phyloP scores from a whole-genome alignment of 23 tunicate genomes.

The Corella eumyota region DNA sequence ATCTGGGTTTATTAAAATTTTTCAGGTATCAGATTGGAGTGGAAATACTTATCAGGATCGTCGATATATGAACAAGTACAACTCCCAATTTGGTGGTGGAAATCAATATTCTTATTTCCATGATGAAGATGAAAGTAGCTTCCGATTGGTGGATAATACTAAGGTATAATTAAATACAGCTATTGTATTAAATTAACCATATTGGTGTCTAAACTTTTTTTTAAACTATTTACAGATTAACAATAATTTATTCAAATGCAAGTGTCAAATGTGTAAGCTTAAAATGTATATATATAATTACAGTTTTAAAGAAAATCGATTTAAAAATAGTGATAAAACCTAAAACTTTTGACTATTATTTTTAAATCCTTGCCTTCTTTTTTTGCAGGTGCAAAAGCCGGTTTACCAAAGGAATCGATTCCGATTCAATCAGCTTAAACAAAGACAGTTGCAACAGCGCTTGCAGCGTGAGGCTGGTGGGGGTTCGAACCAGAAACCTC shows the following conservation, averaged over 20 bases:
- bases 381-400: conserved; percentile 61
- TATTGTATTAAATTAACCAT: no score
- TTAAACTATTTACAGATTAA: background rate
- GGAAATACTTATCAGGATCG: conserved; percentile 97
- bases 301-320: no score
- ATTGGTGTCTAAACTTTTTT: background rate
- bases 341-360: background rate
- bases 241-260: background rate
- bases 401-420: conserved; percentile 77
- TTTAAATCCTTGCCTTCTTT: background rate
- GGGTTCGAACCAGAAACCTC: conserved; percentile 33
- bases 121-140: conserved; percentile 97
- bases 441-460: conserved; percentile 68
- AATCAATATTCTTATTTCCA: conserved; percentile 93
- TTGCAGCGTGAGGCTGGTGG: conserved; percentile 59
- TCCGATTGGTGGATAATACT: conserved; percentile 94
- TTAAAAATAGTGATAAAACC: no score
- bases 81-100: conserved; percentile 81
- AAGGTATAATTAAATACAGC: conserved; percentile 42
- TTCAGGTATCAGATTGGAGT: conserved; percentile 98
- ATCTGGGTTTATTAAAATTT: no score
- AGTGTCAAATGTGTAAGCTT: no score
- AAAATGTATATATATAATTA: no score
- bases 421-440: conserved; percentile 78
- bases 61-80: conserved; percentile 73